Evolutionary conservation across 2,888 invertebrate genomes (phyloP).

Genomic region (Nomada fabriciana): DNA sequence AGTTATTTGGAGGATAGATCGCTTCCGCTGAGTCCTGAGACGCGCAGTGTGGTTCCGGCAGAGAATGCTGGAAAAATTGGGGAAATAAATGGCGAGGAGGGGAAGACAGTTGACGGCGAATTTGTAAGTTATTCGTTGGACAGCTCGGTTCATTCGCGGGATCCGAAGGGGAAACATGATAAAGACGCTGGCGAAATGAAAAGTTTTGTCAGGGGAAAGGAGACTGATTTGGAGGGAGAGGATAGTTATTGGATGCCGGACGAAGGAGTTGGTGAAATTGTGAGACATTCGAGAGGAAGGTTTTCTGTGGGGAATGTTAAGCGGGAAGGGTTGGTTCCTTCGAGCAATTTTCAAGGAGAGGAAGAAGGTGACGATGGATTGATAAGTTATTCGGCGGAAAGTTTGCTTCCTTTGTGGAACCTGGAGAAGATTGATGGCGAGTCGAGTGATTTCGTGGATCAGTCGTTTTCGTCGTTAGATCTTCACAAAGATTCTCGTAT

Average conservation of each 20-base stretch:
- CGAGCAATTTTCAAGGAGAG: too few species aligned
- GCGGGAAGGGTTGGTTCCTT: too few species aligned
- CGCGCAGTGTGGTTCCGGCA: background rate
- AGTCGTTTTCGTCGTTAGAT: background rate
- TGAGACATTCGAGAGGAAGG: too few species aligned
- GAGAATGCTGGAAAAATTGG: background rate
- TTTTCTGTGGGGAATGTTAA: too few species aligned
- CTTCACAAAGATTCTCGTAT: too few species aligned
- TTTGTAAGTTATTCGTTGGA: background rate
- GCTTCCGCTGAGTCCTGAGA: background rate
- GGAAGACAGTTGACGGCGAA: background rate
- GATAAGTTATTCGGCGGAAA: conserved; percentile 13
- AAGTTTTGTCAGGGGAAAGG: too few species aligned
- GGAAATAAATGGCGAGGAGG: background rate
- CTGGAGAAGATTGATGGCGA: background rate
- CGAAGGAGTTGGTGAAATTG: too few species aligned
- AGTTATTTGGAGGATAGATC: conserved; percentile 16
- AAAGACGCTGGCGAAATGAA: too few species aligned
- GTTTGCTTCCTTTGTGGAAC: conserved; percentile 1
- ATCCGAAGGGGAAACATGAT: background rate
- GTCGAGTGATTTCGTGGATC: background rate
- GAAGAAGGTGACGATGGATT: background rate
- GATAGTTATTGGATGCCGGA: too few species aligned
- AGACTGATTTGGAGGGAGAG: too few species aligned
- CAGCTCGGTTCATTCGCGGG: background rate